Evolutionary conservation across 1,140 invertebrate genomes (phyloP).

Genomic region (Sesamia nonagrioides): DNA sequence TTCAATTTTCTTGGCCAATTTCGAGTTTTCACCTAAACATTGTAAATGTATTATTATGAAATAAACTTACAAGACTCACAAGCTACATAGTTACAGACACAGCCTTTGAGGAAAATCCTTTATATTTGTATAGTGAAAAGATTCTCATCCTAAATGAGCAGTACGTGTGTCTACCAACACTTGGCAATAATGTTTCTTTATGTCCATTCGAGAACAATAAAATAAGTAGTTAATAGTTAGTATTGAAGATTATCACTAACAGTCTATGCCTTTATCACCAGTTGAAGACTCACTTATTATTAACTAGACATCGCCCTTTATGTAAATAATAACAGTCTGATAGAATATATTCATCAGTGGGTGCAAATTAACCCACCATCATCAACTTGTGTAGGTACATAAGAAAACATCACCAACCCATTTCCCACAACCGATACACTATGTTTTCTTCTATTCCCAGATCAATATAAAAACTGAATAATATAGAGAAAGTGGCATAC

Average conservation of each 20-base stretch:
- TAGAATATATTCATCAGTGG: background rate
- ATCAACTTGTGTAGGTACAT: background rate
- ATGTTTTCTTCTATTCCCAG: slow-evolving; percentile 18
- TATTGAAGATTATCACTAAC: background rate
- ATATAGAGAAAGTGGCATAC: slow-evolving; percentile 24
- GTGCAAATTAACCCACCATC: background rate
- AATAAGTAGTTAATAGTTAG: slow-evolving; percentile 4
- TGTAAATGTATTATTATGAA: no score
- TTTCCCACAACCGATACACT: slow-evolving; percentile 13
- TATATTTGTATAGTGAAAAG: background rate
- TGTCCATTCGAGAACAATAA: background rate
- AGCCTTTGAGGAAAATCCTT: slow-evolving; percentile 15
- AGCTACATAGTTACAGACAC: background rate
- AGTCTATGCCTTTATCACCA: background rate
- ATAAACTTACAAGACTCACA: no score
- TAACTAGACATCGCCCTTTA: background rate
- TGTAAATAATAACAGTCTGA: background rate
- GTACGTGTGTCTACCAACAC: background rate
- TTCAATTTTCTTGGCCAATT: no score
- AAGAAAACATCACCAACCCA: background rate
- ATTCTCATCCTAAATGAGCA: background rate
- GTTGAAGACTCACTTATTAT: slow-evolving; percentile 2
- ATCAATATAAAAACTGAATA: slow-evolving; percentile 20
- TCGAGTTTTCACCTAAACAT: no score
- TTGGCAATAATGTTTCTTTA: background rate